Evolutionary conservation across 2,113 vertebrate genomes (phyloP).

Genomic region (Plectropomus leopardus): DNA sequence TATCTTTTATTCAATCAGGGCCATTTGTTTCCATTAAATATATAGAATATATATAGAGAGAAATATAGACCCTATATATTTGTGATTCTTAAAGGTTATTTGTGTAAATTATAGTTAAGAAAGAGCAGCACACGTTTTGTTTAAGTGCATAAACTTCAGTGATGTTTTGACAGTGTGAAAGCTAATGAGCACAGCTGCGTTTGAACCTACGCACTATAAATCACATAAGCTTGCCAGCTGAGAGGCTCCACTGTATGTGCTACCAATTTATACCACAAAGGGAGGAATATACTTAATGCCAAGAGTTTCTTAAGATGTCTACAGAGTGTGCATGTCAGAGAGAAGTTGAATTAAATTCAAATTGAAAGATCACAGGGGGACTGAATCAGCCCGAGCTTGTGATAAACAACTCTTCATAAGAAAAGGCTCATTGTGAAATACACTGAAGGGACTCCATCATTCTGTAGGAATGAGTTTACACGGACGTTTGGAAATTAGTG

Average conservation of each 20-base stretch:
- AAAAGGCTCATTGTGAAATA: slow-evolving; percentile 20
- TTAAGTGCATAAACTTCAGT: slow-evolving; percentile 3
- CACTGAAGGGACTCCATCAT: neutral
- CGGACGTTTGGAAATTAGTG: neutral
- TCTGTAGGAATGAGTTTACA: neutral
- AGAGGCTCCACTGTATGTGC: slow-evolving; percentile 2
- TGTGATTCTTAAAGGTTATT: slow-evolving; percentile 2
- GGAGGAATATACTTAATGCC: neutral
- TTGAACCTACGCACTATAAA: slow-evolving; percentile 31
- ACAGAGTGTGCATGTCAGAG: slow-evolving; percentile 7
- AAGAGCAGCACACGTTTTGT: slow-evolving; percentile 17
- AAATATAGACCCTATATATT: neutral
- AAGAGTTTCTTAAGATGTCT: slow-evolving; percentile 31
- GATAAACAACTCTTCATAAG: slow-evolving; percentile 30
- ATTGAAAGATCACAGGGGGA: neutral
- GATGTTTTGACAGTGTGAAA: slow-evolving; percentile 37
- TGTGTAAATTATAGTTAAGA: slow-evolving; percentile 14
- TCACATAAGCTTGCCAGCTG: slow-evolving; percentile 6
- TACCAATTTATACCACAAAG: slow-evolving; percentile 23
- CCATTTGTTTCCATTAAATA: slow-evolving; percentile 17
- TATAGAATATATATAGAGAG: no score
- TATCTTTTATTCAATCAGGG: neutral
- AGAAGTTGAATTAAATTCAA: slow-evolving; percentile 17
- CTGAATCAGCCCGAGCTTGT: neutral
- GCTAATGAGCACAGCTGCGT: slow-evolving; percentile 46